Conservation (phyloP, 2,113 vertebrate genomes). For the Anarrhichthys ocellatus region DNA sequence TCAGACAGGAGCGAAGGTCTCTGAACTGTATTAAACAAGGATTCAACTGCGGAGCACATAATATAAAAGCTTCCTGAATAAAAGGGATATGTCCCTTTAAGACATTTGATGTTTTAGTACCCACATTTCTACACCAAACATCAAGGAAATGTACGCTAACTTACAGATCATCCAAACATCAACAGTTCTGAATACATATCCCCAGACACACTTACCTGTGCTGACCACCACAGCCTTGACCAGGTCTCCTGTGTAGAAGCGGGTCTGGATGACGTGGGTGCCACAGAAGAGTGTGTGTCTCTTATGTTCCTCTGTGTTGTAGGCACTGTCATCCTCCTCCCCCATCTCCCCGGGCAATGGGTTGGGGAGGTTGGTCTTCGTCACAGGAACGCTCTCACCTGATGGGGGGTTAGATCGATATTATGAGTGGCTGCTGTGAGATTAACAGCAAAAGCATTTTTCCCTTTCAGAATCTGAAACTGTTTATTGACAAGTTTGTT, state of each 20-base stretch:
- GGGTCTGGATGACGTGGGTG: slow-evolving; percentile 95
- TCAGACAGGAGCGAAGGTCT: background rate
- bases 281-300: slow-evolving; percentile 97
- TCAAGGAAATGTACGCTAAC: background rate
- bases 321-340: slow-evolving; percentile 82
- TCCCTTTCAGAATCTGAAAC: background rate
- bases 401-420: background rate
- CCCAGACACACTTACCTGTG: slow-evolving; percentile 85
- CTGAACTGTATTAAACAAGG: background rate
- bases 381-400: slow-evolving; percentile 99
- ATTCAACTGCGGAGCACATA: background rate
- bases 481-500: too few species aligned
- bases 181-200: background rate
- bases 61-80: background rate
- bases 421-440: background rate
- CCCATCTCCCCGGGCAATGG: slow-evolving; percentile 82
- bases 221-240: slow-evolving; percentile 96
- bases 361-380: slow-evolving; percentile 96
- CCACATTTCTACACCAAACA: background rate
- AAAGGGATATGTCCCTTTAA: background rate
- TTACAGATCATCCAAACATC: background rate
- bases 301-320: slow-evolving; percentile 90
- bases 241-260: slow-evolving; percentile 95
- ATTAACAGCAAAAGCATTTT: background rate
- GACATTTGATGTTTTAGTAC: background rate